Conservation (phyloP, 2,113 vertebrate species). For the Atlantisia rogersi region DNA sequence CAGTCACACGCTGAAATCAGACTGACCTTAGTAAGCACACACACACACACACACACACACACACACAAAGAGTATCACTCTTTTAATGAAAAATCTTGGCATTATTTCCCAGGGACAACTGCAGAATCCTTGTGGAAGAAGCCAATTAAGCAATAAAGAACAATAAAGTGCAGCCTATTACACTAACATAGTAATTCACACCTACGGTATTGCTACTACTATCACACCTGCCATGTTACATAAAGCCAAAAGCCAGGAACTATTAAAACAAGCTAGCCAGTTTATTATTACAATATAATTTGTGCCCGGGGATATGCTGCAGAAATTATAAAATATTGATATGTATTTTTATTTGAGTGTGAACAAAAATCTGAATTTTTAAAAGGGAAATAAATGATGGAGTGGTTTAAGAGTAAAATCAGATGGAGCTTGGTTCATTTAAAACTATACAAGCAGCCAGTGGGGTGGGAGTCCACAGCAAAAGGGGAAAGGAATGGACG, state of each 20-base stretch:
- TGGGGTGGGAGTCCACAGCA: not conserved
- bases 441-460: not conserved
- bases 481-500: not conserved
- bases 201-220: constrained; percentile 32
- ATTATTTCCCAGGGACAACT: constrained; percentile 2
- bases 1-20: not conserved
- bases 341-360: constrained; percentile 34
- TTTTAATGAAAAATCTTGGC: not conserved
- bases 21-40: not conserved
- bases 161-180: constrained; percentile 26
- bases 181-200: constrained; percentile 48
- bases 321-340: constrained; percentile 61
- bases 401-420: constrained; percentile 7
- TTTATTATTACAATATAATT: constrained; percentile 50
- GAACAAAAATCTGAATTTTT: constrained; percentile 44
- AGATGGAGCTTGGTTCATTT: not conserved
- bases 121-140: constrained; percentile 23
- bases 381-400: constrained; percentile 4
- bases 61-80: not conserved
- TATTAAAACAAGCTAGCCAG: constrained; percentile 45
- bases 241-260: constrained; percentile 44
- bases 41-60: not conserved
- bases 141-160: constrained; percentile 43
- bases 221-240: constrained; percentile 47
- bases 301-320: constrained; percentile 24